Conservation (phyloP, 2,888 invertebrate genomes). For the Zootermopsis nevadensis region DNA sequence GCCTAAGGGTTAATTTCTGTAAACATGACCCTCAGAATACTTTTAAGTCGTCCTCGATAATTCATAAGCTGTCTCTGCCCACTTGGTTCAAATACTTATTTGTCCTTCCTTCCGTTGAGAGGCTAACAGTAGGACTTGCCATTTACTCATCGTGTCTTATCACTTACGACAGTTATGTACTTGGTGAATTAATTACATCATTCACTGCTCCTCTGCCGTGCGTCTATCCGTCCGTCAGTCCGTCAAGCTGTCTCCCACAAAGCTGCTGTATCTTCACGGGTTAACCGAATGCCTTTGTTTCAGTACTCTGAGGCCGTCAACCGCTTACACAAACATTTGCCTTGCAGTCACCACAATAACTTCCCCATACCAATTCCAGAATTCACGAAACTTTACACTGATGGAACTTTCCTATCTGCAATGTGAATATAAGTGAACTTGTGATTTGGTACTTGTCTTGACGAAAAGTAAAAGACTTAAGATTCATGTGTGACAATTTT, state of each 20-base stretch:
- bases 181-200: not conserved
- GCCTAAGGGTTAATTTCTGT: no score
- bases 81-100: no score
- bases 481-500: no score
- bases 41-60: no score
- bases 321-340: conserved; percentile 9
- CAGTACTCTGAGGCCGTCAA: not conserved
- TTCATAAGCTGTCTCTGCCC: no score
- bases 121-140: no score
- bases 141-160: not conserved
- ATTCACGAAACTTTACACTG: not conserved
- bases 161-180: not conserved
- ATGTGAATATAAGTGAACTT: no score
- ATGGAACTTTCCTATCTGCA: no score
- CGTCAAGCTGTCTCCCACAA: not conserved
- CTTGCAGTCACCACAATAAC: not conserved
- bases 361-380: not conserved
- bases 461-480: no score
- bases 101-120: no score
- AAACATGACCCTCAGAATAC: no score
- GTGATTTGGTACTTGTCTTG: no score
- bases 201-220: not conserved
- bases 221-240: not conserved
- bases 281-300: not conserved
- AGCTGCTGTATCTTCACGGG: not conserved